These are phyloP conservation scores for Ophioninae sp. DNA, from an alignment of 2,888 invertebrate species.

Conservation along the genomic window DNA sequence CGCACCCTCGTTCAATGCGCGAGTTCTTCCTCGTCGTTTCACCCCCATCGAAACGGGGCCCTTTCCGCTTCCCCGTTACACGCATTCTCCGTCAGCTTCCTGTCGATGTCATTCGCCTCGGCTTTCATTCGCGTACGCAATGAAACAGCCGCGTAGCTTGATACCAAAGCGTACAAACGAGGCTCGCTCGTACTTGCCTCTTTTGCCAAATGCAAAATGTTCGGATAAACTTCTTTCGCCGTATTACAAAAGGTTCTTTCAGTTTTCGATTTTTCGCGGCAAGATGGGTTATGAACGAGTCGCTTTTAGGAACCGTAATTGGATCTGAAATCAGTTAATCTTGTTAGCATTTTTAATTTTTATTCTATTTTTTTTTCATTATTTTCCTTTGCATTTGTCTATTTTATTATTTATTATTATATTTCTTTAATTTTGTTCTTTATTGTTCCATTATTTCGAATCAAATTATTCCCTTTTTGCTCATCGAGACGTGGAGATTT, in stretches of 20 bases:
- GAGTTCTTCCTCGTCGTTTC: slow-evolving; percentile 48
- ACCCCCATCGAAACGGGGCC: slow-evolving; percentile 57
- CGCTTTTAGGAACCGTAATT: neutral
- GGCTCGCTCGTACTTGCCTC: neutral
- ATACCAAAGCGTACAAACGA: neutral
- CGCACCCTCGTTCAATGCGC: slow-evolving; percentile 15
- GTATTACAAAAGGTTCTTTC: neutral
- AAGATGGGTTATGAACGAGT: neutral
- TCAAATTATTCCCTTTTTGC: no score
- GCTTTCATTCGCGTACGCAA: slow-evolving; percentile 53
- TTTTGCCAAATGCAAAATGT: neutral
- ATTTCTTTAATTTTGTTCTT: no score
- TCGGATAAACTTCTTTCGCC: neutral
- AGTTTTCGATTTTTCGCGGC: neutral
- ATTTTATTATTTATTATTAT: no score
- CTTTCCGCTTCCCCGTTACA: slow-evolving; percentile 54
- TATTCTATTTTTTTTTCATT: no score
- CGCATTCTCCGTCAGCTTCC: slow-evolving; percentile 36
- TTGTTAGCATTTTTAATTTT: no score
- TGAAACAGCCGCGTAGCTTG: slow-evolving; percentile 1
- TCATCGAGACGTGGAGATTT: no score
- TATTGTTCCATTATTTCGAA: no score
- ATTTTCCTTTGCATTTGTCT: no score
- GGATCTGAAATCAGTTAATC: no score
- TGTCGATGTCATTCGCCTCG: slow-evolving; percentile 26